Evolutionary conservation across 2,888 invertebrate genomes (phyloP).

Genomic region (Aethes cnicana): DNA sequence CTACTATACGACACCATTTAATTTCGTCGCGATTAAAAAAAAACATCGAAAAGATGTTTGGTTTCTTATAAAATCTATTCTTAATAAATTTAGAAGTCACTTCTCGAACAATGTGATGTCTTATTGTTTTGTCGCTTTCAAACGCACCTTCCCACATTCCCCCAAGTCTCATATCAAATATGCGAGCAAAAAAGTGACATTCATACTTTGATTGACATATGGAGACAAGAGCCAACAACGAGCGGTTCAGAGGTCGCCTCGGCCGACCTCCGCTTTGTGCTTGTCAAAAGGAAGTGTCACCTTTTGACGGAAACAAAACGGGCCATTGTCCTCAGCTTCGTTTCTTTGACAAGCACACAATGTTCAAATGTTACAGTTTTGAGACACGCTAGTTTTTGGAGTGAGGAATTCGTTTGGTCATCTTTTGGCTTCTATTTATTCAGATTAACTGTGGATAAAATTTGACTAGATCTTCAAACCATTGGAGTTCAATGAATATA

Average conservation of each 20-base stretch:
- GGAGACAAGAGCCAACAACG: conserved; percentile 41
- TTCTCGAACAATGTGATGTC: neutral
- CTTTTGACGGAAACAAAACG: conserved; percentile 51
- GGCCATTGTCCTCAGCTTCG: conserved; percentile 29
- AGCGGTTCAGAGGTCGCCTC: conserved; percentile 47
- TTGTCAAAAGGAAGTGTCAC: conserved; percentile 50
- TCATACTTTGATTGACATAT: conserved; percentile 53
- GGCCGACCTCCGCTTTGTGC: conserved; percentile 40
- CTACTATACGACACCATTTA: too few relatives aligned
- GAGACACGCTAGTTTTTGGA: conserved; percentile 13
- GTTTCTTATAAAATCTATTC: too few relatives aligned
- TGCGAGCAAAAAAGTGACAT: conserved; percentile 52
- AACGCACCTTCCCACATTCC: conserved; percentile 38
- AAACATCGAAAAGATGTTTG: too few relatives aligned
- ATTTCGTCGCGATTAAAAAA: too few relatives aligned
- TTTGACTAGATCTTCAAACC: too few relatives aligned
- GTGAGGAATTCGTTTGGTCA: conserved; percentile 12
- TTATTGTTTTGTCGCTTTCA: conserved; percentile 32
- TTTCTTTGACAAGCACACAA: conserved; percentile 32
- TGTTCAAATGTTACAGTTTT: conserved; percentile 29
- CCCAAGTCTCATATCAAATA: conserved; percentile 47
- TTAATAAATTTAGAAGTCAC: neutral
- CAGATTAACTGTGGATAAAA: too few relatives aligned
- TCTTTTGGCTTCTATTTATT: neutral
- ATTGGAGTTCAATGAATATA: too few relatives aligned